Evolutionary conservation across 2,797 vertebrate genomes (phyloP), one percentile per base, ranked within the genome.

Genomic region (Phoeniculus purpureus): DNA sequence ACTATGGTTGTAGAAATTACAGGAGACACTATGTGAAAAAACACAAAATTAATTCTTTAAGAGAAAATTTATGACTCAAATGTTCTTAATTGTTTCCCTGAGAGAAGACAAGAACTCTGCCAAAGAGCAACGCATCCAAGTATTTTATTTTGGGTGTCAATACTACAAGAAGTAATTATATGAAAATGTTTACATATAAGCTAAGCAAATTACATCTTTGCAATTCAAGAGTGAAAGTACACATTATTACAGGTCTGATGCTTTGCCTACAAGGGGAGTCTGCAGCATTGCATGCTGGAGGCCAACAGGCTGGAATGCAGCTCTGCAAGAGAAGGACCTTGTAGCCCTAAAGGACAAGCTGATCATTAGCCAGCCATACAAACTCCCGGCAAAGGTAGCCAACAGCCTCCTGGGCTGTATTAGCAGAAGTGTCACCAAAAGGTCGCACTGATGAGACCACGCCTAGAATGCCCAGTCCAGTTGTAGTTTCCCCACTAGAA

Each of bases 111-210:
- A 80, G 26, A 85, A 81, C 27, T 14, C n/a, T 90, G 84, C 61
- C 84, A 88, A 85, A 74, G 45, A 79, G 62, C 67, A 88, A 75
- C 32, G 71, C 9, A 1, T 88, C 29, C 81, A 75, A 75, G 48
- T 52, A 17, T 60, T 87, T 87, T 81, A 81, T 81, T 71, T 67
- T 23, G 73, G 9, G 45, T 79, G 27, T 79, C 55, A 82, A 59
- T 66, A 54, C 47, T 58, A 79, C 72, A 82, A 83, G 78, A 71
- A 85, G 59, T 13, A 21, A 81, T 71, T 75, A 61, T 17, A 82
- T n/a, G 45, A 90, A 85, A 88, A 79, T 67, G 58, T 81, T 87
- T 74, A 85, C 29, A 85, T 75, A 32, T 32, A 87, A 71, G 31
- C 12, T 43, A 84, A 65, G 61, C 18, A 84, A 87, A 94, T 58